phyloP scores from a whole-genome alignment of 2,113 vertebrate species.

The Microtus pennsylvanicus region DNA sequence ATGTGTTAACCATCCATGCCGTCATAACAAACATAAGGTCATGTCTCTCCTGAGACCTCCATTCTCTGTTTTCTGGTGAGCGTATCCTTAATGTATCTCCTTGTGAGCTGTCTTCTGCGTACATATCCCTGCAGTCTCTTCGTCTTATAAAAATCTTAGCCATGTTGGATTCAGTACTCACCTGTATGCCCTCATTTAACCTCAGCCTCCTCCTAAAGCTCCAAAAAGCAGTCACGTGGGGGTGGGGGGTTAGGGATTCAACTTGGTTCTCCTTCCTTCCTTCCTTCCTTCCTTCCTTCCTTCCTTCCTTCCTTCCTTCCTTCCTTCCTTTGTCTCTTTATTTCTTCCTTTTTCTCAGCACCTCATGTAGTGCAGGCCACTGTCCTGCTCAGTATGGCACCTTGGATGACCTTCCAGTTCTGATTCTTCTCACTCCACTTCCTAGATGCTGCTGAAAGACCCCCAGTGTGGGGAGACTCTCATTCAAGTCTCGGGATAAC shows the following conservation, averaged over 20 bases:
- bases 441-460: not conserved
- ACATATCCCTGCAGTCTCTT: not conserved
- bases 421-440: not conserved
- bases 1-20: no score
- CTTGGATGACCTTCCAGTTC: no score
- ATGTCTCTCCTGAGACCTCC: not conserved
- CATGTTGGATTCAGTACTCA: not conserved
- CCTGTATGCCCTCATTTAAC: not conserved
- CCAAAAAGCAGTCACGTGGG: not conserved
- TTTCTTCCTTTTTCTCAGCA: no score
- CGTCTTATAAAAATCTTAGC: not conserved
- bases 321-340: not conserved
- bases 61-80: not conserved
- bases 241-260: not conserved
- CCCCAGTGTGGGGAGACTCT: no score
- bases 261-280: not conserved
- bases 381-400: no score
- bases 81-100: not conserved
- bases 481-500: no score
- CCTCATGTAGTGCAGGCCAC: not conserved
- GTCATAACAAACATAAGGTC: no score
- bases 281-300: no score
- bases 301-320: not conserved
- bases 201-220: not conserved
- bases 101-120: not conserved